phyloP scores from a whole-genome alignment of 2,797 vertebrate genomes.

The Gambusia yucatana region DNA sequence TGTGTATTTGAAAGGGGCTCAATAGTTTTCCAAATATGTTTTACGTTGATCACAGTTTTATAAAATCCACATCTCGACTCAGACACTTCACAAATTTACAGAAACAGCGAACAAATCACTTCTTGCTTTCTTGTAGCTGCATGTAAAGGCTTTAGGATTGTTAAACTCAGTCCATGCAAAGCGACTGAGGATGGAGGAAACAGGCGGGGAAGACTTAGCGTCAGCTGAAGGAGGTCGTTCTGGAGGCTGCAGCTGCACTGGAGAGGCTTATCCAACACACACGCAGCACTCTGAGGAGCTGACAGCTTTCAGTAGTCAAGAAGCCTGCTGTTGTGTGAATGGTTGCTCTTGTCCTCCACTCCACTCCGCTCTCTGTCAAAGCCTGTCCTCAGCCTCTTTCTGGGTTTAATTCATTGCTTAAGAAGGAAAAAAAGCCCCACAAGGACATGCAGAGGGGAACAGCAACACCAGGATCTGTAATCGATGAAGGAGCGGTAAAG shows the following conservation, averaged over 20 bases:
- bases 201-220: constrained; percentile 17
- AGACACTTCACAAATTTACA: background rate
- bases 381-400: constrained; percentile 19
- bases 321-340: constrained; percentile 65
- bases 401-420: constrained; percentile 37
- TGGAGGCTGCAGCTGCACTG: constrained; percentile 60
- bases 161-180: constrained; percentile 23
- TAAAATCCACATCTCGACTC: background rate
- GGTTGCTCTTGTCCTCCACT: constrained; percentile 57
- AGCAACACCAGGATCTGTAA: constrained; percentile 22
- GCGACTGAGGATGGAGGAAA: constrained; percentile 20
- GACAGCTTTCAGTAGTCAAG: constrained; percentile 57
- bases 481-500: constrained; percentile 14
- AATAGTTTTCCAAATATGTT: background rate
- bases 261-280: constrained; percentile 39
- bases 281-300: constrained; percentile 34
- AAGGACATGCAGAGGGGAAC: constrained; percentile 10
- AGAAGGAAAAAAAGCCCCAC: background rate
- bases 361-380: constrained; percentile 20
- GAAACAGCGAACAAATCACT: background rate
- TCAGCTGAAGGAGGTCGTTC: constrained; percentile 35
- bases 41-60: background rate
- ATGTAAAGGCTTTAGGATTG: constrained; percentile 10
- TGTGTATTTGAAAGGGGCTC: background rate
- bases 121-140: constrained; percentile 4